Evolutionary conservation across 2,113 vertebrate species (phyloP), one percentile per base, ranked within the genome.

Genomic region (Scortum barcoo): DNA sequence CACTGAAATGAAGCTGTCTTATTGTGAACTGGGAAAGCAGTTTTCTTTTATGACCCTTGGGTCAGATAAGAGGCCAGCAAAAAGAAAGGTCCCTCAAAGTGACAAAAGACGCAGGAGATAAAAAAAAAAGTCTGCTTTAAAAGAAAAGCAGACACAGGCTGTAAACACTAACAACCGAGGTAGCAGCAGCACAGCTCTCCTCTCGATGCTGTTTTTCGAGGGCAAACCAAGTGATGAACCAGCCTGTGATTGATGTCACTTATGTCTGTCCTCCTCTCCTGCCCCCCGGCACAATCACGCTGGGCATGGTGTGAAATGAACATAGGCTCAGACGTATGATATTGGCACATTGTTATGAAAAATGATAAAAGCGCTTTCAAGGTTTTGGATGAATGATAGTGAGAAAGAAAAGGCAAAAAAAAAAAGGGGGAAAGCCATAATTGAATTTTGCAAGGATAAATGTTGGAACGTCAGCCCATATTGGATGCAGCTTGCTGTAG

Each of bases 361-460:
- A 92, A 86, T 81, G 48, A 84, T 63, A 74, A 78, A 86, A 83
- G 62, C 28, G 0, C 54, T 70, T 80, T 86, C 72, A 81, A 89
- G 88, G 81, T 87, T 89, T 74, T 46, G 72, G 68, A 72, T 85
- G 80, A 83, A 84, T 57, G 71, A 81, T 65, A 76, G 38, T 0
- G 60, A 60, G 53, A 51, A 50, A 56, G 54, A 53, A 62, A 66
- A 42, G n/a, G 0, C 82, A 83, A 51, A 78, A 20, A 60, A n/a
- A n/a, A n/a, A n/a, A n/a, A n/a, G n/a, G n/a, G 22, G 16, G 14
- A 48, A 71, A 84, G 40, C 56, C 36, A 51, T 85, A 83, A 91
- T 85, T 94, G 76, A 88, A 92, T 94, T 92, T 80, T 72, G 78
- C 72, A 22, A 88, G 71, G 74, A 89, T 86, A 75, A 91, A 90